Evolutionary conservation across 2,888 invertebrate species (phyloP), one percentile per base, ranked within the genome.

Genomic region (Dryobotodes eremita): DNA sequence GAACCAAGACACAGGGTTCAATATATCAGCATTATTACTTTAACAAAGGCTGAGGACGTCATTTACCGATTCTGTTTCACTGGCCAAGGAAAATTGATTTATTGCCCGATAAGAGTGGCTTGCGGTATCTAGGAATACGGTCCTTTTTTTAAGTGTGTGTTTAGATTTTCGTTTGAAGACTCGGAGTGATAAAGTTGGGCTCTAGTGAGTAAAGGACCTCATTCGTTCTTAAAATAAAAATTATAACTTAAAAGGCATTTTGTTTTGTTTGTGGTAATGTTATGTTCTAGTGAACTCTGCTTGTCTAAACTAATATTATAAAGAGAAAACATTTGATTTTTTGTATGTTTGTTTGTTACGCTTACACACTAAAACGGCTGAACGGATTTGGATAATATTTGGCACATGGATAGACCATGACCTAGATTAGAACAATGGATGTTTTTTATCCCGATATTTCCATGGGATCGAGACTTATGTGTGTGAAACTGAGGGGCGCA

Each of bases 21-120:
- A 89, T 89, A 89, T 85, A 89, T 89, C 86, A 87, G 78, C 71
- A 84, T 85, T 86, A 89, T 89, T 89, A 84, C 89, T 84, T 83
- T 82, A 85, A 87, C 89, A 88, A 89, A 87, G 88, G 89, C 79
- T 77, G 75, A 82, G 71, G 78, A 86, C 81, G 82, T 87, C 90
- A 84, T 88, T 89, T 89, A 88, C 89, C 76, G 83, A 88, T 88
- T 86, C 87, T 86, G 82, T 88, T 88, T 88, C 86, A 85, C 66
- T 86, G 71, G 82, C 80, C 80, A 86, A 79, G 82, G 82, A 72
- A 86, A 85, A 81, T 84, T 89, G 89, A 89, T 89, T 89, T 89
- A 89, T 89, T 87, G 82, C 74, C 53, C 73, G 76, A 73, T 78
- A 79, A 75, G 75, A 79, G 79, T 75, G 71, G 76, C 55, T 77